phyloP scores from a whole-genome alignment of 2,888 invertebrate species.

The Leucophenga montana region DNA sequence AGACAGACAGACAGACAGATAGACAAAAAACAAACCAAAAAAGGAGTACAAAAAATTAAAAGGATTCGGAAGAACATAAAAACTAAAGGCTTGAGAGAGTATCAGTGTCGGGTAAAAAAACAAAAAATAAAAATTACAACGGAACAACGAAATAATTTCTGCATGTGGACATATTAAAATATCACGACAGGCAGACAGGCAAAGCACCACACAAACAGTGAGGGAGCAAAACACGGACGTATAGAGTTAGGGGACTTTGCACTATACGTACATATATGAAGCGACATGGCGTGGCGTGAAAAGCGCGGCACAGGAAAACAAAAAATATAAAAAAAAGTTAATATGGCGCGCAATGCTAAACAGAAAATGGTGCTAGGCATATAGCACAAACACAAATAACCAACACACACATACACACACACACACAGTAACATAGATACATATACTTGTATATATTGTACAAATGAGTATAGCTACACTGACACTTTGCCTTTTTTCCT shows the following conservation, averaged over 20 bases:
- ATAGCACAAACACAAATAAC: not conserved
- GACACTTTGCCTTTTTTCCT: not conserved
- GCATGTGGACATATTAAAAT: conserved; percentile 37
- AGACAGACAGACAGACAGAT: conserved; percentile 6
- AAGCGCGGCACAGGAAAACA: not conserved
- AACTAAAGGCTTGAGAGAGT: conserved; percentile 21
- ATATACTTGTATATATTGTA: no score
- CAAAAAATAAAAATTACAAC: not conserved
- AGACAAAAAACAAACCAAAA: not conserved
- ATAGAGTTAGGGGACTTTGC: no score
- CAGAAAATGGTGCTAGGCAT: not conserved
- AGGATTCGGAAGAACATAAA: conserved; percentile 38
- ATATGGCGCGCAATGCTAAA: not conserved
- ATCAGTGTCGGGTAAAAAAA: conserved; percentile 37
- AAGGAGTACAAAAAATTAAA: conserved; percentile 6
- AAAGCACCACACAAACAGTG: not conserved
- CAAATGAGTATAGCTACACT: conserved; percentile 5
- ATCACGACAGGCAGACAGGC: conserved; percentile 30
- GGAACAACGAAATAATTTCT: conserved; percentile 30
- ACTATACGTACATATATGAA: not conserved
- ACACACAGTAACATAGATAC: no score
- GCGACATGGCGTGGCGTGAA: not conserved
- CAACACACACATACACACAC: not conserved
- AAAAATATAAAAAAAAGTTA: not conserved
- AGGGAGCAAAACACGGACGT: no score